A percentile compares a stretch with the other conserved stretches of the same genome.
Conservation (phyloP, 2,888 invertebrate species). For the Sphaeridia pumilis region DNA sequence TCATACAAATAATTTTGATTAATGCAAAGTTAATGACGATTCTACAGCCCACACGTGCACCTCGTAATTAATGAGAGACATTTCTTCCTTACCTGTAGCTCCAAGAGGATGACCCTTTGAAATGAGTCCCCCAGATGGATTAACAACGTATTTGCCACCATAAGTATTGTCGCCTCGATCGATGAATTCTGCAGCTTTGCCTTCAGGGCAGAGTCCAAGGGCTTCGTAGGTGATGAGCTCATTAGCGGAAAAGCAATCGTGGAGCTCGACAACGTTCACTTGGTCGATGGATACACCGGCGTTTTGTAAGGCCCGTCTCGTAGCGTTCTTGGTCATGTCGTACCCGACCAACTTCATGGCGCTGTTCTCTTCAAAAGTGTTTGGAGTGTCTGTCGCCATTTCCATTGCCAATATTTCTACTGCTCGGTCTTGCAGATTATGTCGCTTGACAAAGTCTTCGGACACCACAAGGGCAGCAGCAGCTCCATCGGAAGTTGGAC, state of each 20-base stretch:
- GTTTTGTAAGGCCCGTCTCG: constrained; percentile 60
- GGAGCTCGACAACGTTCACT: constrained; percentile 88
- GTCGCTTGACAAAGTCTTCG: constrained; percentile 74
- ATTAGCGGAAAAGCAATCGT: constrained; percentile 96
- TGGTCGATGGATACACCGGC: constrained; percentile 63
- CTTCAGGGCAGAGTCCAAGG: constrained; percentile 75
- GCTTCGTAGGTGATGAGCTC: constrained; percentile 97
- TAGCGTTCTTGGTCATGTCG: constrained; percentile 82
- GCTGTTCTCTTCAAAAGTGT: constrained; percentile 69
- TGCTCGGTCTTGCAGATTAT: constrained; percentile 71
- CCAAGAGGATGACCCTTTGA: constrained; percentile 97
- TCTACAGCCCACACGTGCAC: no score
- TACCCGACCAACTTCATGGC: constrained; percentile 75
- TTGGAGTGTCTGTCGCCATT: constrained; percentile 84
- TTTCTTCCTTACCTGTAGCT: constrained; percentile 58
- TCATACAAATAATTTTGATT: no score
- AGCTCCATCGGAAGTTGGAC: constrained; percentile 97
- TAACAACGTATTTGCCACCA: constrained; percentile 92
- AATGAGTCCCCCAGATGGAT: constrained; percentile 97
- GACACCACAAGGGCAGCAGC: constrained; percentile 85
- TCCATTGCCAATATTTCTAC: constrained; percentile 95
- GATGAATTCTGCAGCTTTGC: constrained; percentile 81
- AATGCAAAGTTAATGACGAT: no score
- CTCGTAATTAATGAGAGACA: neutral
- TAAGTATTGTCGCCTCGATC: constrained; percentile 95